Conservation (phyloP, 2,888 invertebrate species). For the Meganola albula region DNA sequence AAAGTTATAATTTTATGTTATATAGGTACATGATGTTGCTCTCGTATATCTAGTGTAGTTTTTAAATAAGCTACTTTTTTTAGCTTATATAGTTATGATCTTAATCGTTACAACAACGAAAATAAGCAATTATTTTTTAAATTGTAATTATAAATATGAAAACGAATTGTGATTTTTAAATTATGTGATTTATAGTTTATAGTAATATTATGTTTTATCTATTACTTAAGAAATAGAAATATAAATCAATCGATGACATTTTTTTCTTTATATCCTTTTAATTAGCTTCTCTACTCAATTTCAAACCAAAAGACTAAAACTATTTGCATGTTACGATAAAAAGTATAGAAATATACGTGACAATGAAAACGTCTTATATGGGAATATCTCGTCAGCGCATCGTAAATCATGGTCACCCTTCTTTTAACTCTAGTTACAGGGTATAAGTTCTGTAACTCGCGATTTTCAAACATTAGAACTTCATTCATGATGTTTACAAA, state of each 20-base stretch:
- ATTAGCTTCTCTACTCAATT: constrained; percentile 10
- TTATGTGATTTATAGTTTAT: constrained; percentile 12
- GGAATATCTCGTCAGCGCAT: no score
- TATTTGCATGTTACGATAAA: constrained; percentile 10
- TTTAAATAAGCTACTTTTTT: constrained; percentile 13
- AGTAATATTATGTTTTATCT: constrained; percentile 11
- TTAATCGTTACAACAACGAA: constrained; percentile 14
- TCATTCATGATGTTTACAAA: not conserved
- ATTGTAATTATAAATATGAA: constrained; percentile 11
- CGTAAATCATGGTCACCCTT: not conserved
- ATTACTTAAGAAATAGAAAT: constrained; percentile 6
- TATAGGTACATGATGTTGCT: constrained; percentile 14
- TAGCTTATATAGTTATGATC: constrained; percentile 14
- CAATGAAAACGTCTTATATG: constrained; percentile 7
- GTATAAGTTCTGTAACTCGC: not conserved
- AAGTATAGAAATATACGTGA: constrained; percentile 10
- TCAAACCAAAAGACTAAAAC: constrained; percentile 10
- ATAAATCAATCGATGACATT: constrained; percentile 10
- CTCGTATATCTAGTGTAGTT: constrained; percentile 14
- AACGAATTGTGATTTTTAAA: constrained; percentile 11
- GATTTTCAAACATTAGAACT: not conserved
- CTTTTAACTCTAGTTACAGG: not conserved
- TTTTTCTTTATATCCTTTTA: constrained; percentile 10
- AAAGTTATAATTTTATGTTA: constrained; percentile 11
- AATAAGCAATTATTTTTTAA: constrained; percentile 13